phyloP scores from a whole-genome alignment of 2,888 invertebrate species.

The Dolichomitus sp. region DNA sequence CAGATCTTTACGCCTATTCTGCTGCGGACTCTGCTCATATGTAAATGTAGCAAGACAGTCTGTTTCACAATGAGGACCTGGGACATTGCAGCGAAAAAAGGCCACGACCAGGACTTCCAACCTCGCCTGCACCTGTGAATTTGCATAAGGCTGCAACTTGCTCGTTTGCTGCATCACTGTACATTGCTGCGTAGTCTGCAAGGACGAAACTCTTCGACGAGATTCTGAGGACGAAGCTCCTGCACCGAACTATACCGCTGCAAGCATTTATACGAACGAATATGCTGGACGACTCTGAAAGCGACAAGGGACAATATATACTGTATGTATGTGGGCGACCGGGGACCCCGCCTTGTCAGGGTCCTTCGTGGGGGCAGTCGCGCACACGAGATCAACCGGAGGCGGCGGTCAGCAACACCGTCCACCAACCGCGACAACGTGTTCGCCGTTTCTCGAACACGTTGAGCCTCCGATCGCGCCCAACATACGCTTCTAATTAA shows the following conservation, averaged over 20 bases:
- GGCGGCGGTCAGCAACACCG: constrained; percentile 48
- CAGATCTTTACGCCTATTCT: not conserved
- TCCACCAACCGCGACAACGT: constrained; percentile 63
- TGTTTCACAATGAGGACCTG: not conserved
- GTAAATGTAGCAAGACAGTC: not conserved
- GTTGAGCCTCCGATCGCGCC: constrained; percentile 47
- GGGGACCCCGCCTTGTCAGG: constrained; percentile 50
- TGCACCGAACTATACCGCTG: constrained; percentile 6
- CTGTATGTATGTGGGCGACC: constrained; percentile 64
- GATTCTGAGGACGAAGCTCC: constrained; percentile 27
- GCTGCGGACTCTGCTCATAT: not conserved
- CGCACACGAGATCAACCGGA: constrained; percentile 50
- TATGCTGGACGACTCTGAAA: constrained; percentile 36
- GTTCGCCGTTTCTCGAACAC: constrained; percentile 70
- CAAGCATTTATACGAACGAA: constrained; percentile 35
- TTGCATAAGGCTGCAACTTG: constrained; percentile 74
- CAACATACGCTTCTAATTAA: constrained; percentile 74
- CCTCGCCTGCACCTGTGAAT: constrained; percentile 73
- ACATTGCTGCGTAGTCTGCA: constrained; percentile 55
- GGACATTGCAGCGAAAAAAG: not conserved
- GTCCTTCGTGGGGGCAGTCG: constrained; percentile 52
- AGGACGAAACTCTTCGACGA: constrained; percentile 59
- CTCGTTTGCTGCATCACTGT: constrained; percentile 57
- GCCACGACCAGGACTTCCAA: constrained; percentile 2
- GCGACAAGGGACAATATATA: constrained; percentile 32